A percentile compares a stretch with the other conserved stretches of the same genome.
phyloP scores from a whole-genome alignment of 1,140 invertebrate genomes.

The Rhagoletis pomonella region DNA sequence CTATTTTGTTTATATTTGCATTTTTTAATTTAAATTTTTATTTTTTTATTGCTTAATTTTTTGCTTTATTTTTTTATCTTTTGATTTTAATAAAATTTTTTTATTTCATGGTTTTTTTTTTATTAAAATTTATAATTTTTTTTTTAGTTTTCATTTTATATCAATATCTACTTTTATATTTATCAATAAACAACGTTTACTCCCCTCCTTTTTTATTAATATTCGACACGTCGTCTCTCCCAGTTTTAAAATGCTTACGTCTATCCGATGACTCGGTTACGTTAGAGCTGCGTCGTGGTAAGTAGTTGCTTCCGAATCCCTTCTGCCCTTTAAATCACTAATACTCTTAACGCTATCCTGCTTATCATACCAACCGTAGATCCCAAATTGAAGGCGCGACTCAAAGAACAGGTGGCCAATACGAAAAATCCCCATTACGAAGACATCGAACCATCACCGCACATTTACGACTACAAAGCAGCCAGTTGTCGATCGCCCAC shows the following conservation, averaged over 20 bases:
- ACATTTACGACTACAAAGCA: constrained; percentile 71
- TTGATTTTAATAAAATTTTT: too few species aligned
- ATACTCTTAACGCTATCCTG: background rate
- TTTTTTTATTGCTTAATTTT: too few species aligned
- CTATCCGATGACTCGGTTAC: constrained; percentile 90
- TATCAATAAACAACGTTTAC: too few species aligned
- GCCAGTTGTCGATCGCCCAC: constrained; percentile 55
- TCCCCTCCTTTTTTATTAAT: too few species aligned
- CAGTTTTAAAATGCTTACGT: constrained; percentile 93
- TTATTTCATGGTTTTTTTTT: too few species aligned
- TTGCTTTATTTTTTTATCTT: too few species aligned
- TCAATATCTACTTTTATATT: too few species aligned
- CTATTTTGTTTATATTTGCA: too few species aligned
- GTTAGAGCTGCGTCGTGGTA: constrained; percentile 91
- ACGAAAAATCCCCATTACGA: constrained; percentile 73
- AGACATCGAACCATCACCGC: constrained; percentile 73
- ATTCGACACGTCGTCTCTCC: too few species aligned
- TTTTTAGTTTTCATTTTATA: too few species aligned
- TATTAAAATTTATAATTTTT: too few species aligned
- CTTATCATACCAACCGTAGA: constrained; percentile 77
- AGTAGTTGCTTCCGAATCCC: constrained; percentile 21
- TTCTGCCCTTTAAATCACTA: background rate
- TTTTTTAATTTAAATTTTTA: too few species aligned
- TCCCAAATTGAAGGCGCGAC: constrained; percentile 88
- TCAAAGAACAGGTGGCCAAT: constrained; percentile 83